A percentile compares a stretch with the other conserved stretches of the same genome.
phyloP scores from a whole-genome alignment of 2,888 invertebrate species.

The Hanleya hanleyi region DNA sequence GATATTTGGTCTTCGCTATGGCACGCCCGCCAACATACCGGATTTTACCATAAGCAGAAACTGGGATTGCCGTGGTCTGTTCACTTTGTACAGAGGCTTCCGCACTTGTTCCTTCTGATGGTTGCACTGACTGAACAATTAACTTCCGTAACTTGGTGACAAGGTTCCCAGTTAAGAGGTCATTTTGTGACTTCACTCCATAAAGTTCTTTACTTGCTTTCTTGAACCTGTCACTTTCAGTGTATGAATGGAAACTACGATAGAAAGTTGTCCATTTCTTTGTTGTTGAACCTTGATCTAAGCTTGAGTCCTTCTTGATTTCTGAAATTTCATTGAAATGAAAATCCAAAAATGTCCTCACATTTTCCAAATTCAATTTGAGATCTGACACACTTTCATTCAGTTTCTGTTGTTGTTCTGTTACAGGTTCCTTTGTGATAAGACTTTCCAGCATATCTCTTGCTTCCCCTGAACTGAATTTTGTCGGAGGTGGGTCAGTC shows the following conservation, averaged over 20 bases:
- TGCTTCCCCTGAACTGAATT: background rate
- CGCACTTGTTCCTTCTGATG: too few relatives aligned
- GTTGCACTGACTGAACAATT: too few relatives aligned
- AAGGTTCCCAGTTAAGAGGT: background rate
- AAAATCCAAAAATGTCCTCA: background rate
- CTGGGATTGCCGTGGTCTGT: too few relatives aligned
- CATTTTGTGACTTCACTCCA: background rate
- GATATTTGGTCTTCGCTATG: too few relatives aligned
- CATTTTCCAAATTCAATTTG: background rate
- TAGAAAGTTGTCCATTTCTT: background rate
- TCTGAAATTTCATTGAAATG: background rate
- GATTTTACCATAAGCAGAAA: too few relatives aligned
- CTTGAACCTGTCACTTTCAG: background rate
- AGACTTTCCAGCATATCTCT: background rate
- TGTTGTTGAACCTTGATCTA: background rate
- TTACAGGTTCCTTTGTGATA: background rate
- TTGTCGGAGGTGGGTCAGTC: background rate
- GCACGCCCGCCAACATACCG: too few relatives aligned
- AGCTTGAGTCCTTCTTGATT: background rate
- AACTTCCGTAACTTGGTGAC: background rate
- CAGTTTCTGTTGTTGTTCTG: background rate
- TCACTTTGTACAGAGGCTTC: too few relatives aligned
- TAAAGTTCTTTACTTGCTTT: background rate
- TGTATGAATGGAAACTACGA: background rate
- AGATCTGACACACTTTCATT: background rate